Percentiles rank a stretch among this genome's conserved stretches.
Evolutionary conservation across 2,888 invertebrate species (phyloP).

Genomic region (Lampropteryx suffumata): DNA sequence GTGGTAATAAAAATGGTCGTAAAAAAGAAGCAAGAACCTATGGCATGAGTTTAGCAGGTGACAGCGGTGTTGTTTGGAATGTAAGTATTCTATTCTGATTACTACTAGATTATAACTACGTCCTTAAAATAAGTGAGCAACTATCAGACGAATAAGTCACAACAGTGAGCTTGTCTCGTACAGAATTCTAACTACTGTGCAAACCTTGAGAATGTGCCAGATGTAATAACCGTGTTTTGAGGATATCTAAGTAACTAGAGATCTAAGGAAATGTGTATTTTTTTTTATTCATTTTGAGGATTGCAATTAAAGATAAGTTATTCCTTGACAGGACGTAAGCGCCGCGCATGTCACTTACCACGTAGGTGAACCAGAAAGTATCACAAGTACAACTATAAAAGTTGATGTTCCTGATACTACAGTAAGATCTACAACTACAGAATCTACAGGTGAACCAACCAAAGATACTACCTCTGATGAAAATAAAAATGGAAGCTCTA

Average conservation of each 20-base stretch:
- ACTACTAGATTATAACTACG: too few species aligned
- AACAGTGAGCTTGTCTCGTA: too few species aligned
- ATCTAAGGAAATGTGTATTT: too few species aligned
- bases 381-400: constrained; percentile 2
- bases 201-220: too few species aligned
- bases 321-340: constrained; percentile 11
- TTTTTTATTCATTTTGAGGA: too few species aligned
- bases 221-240: too few species aligned
- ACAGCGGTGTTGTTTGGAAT: constrained; percentile 24
- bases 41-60: constrained; percentile 22
- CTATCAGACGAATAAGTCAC: too few species aligned
- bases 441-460: neutral
- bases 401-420: constrained; percentile 4
- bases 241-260: too few species aligned
- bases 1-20: neutral
- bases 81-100: constrained; percentile 6
- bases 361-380: constrained; percentile 15
- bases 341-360: constrained; percentile 8
- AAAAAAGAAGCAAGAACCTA: constrained; percentile 12
- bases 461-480: too few species aligned
- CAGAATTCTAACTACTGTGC: too few species aligned
- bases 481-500: neutral
- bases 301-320: too few species aligned
- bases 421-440: neutral
- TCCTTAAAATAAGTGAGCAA: too few species aligned